These are phyloP conservation scores for Homarus americanus DNA, from an alignment of 1,140 invertebrate genomes.

Conservation along the genomic window DNA sequence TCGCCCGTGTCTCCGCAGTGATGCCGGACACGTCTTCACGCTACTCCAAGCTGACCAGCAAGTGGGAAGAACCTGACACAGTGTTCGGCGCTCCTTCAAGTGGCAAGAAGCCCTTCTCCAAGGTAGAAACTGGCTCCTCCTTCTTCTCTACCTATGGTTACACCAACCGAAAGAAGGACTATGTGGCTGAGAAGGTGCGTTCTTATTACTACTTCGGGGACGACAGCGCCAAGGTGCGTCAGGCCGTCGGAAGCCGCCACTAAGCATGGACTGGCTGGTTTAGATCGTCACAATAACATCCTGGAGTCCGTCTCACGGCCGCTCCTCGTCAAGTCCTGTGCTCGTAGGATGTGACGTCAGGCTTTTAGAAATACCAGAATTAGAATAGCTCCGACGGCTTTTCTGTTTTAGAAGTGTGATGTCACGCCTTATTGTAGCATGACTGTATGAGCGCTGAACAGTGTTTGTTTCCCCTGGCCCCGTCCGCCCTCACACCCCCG, in stretches of 20 bases:
- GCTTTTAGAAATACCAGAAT: conserved; percentile 5
- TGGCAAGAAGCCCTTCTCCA: conserved; percentile 74
- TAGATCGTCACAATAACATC: conserved; percentile 43
- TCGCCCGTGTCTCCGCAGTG: conserved; percentile 56
- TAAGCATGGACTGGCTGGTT: conserved; percentile 53
- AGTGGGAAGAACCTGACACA: conserved; percentile 75
- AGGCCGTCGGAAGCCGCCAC: conserved; percentile 1
- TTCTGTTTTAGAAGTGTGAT: conserved; percentile 17
- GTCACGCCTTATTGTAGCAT: conserved; percentile 33
- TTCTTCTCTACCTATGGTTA: conserved; percentile 75
- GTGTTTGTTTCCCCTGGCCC: too few relatives aligned
- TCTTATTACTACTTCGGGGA: conserved; percentile 74
- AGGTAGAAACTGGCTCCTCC: conserved; percentile 75
- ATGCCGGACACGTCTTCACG: conserved; percentile 67
- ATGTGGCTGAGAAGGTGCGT: conserved; percentile 74
- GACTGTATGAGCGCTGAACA: background rate
- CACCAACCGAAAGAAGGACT: conserved; percentile 75
- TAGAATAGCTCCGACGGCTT: conserved; percentile 17
- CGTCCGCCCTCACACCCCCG: too few relatives aligned
- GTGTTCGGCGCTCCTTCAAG: conserved; percentile 63
- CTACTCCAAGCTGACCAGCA: conserved; percentile 41
- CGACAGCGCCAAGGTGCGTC: conserved; percentile 58
- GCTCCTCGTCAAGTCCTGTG: background rate
- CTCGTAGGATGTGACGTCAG: conserved; percentile 28
- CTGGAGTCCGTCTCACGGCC: conserved; percentile 37